A percentile compares a stretch with the other conserved stretches of the same genome.
phyloP scores from a whole-genome alignment of 2,797 vertebrate genomes.

The Tenualosa ilisha region DNA sequence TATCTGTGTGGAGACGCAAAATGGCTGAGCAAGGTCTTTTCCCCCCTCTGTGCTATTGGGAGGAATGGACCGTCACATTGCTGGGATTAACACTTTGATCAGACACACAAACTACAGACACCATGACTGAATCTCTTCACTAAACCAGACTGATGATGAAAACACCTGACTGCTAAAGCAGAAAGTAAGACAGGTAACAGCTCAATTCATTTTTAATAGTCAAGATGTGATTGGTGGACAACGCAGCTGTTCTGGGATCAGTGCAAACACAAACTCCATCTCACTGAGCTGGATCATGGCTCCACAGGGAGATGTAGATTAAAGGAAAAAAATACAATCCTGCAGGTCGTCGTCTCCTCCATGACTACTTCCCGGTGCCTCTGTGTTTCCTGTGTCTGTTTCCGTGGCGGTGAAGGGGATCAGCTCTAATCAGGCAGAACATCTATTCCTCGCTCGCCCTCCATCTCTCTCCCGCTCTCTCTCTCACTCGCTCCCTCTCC shows the following conservation, averaged over 20 bases:
- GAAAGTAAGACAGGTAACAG: neutral
- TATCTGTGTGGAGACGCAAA: neutral
- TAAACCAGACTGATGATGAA: neutral
- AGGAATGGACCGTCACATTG: neutral
- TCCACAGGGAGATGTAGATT: too few species aligned
- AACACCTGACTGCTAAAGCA: neutral
- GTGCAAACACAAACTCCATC: neutral
- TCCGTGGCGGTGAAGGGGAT: neutral
- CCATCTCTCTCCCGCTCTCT: neutral
- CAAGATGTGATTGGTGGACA: neutral
- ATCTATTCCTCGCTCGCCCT: neutral
- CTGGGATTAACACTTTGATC: neutral
- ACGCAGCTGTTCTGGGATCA: neutral
- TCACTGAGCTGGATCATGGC: neutral
- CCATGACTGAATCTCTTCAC: neutral
- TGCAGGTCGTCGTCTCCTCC: neutral
- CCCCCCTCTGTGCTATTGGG: neutral
- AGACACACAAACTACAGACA: neutral
- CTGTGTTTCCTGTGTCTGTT: neutral
- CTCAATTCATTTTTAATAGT: neutral
- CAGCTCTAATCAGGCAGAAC: neutral
- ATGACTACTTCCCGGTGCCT: neutral
- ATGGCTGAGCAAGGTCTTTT: constrained; percentile 18
- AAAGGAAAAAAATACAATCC: neutral
- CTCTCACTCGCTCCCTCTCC: too few species aligned